phyloP scores from a whole-genome alignment of 2,888 invertebrate genomes.

The Azorinus chamasolen region DNA sequence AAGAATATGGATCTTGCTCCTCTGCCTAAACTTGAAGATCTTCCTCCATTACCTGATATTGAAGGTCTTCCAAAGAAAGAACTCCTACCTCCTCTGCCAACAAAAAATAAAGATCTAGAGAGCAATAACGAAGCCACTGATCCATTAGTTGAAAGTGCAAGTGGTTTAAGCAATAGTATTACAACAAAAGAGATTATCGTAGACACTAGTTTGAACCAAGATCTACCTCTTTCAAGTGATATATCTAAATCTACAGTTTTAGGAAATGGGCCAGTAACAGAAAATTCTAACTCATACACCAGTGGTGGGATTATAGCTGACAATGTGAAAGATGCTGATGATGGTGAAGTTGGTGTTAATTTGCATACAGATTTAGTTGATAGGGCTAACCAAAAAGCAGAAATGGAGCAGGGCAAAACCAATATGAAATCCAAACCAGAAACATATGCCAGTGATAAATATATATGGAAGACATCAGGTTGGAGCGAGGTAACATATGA shows the following conservation, averaged over 20 bases:
- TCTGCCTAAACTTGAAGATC: slow-evolving; percentile 26
- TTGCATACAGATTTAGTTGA: too few relatives aligned
- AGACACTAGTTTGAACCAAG: neutral
- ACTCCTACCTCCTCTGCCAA: slow-evolving; percentile 7
- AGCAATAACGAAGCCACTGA: neutral
- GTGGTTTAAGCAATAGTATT: neutral
- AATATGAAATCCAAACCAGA: slow-evolving; percentile 25
- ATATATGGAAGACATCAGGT: slow-evolving; percentile 57
- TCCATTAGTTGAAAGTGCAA: neutral
- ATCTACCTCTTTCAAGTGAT: slow-evolving; percentile 16
- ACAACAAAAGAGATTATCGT: neutral
- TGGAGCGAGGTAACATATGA: slow-evolving; percentile 66
- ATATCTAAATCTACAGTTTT: neutral
- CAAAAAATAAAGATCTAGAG: neutral
- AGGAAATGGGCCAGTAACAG: slow-evolving; percentile 6
- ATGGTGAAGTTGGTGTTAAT: neutral
- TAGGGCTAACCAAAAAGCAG: neutral
- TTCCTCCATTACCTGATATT: slow-evolving; percentile 32
- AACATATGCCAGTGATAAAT: neutral
- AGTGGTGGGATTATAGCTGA: slow-evolving; percentile 10
- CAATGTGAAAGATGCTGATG: neutral
- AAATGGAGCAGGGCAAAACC: neutral
- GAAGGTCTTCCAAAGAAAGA: neutral
- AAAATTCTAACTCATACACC: slow-evolving; percentile 5
- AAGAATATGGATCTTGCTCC: slow-evolving; percentile 11